Percentiles rank a stretch among this genome's conserved stretches.
These are phyloP conservation scores for Todiramphus saurophagus DNA, from an alignment of 2,113 vertebrate species.

Conservation along the genomic window DNA sequence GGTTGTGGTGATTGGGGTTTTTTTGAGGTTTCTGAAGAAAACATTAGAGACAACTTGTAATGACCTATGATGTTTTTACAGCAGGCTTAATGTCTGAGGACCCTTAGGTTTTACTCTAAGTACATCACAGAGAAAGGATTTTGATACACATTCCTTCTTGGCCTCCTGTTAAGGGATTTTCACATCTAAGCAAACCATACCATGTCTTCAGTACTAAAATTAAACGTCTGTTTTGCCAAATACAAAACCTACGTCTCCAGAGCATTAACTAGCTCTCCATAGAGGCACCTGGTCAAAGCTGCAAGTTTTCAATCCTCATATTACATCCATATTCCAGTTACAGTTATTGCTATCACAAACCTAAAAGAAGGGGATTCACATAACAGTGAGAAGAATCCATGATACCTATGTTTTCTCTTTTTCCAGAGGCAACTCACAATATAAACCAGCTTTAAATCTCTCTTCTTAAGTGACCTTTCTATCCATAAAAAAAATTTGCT, in stretches of 20 bases:
- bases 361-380: not conserved
- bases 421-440: not conserved
- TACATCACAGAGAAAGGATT: not conserved
- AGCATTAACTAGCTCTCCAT: not conserved
- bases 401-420: not conserved
- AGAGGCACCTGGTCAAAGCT: not conserved
- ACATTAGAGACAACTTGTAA: not conserved
- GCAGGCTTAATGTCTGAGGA: not conserved
- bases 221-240: not conserved
- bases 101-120: not conserved
- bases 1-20: accelerated
- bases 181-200: accelerated
- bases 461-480: not conserved
- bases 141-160: not conserved
- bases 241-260: not conserved
- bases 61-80: not conserved
- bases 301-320: not conserved
- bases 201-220: not conserved
- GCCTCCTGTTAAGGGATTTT: not conserved
- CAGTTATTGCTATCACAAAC: not conserved
- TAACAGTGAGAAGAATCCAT: not conserved
- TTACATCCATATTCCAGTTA: not conserved
- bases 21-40: not conserved
- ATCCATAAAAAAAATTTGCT: not conserved
- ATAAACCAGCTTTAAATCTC: not conserved